Percentiles rank a stretch among this genome's conserved stretches.
Evolutionary conservation across 2,113 vertebrate genomes (phyloP).

Genomic region (Calyptommatus sinebrachiatus): DNA sequence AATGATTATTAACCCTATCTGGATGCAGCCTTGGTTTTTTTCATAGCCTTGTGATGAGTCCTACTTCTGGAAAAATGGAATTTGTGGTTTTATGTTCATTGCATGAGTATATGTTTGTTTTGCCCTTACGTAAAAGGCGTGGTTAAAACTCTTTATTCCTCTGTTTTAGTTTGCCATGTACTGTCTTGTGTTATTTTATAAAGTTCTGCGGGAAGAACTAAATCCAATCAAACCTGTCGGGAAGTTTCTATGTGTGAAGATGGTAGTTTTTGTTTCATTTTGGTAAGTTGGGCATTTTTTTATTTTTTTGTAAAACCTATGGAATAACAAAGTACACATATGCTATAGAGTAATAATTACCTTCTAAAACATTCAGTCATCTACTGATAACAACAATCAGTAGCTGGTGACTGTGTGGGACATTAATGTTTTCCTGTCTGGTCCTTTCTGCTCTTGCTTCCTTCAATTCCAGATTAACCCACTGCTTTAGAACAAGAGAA

Average conservation of each 20-base stretch:
- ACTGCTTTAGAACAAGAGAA: no score
- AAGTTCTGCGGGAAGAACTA: conserved; percentile 89
- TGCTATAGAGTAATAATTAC: not conserved
- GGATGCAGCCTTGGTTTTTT: no score
- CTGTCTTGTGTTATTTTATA: conserved; percentile 95
- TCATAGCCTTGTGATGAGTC: no score
- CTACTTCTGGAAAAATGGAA: no score
- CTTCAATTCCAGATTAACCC: no score
- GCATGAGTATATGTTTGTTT: no score
- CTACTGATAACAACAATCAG: no score
- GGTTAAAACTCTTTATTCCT: conserved; percentile 28
- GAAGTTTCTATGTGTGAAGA: conserved; percentile 97
- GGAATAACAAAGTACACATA: not conserved
- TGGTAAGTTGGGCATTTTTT: conserved; percentile 78
- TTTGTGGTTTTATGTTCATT: no score
- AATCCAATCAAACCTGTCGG: conserved; percentile 93
- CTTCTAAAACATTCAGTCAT: no score
- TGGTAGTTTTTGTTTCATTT: conserved; percentile 97
- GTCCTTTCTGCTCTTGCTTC: not conserved
- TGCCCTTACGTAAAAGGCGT: no score
- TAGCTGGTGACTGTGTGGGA: no score
- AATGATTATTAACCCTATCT: no score
- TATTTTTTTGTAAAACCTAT: not conserved
- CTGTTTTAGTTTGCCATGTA: conserved; percentile 94
- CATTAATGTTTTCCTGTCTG: not conserved